Evolutionary conservation across 2,888 invertebrate genomes (phyloP).

Genomic region (Euplexia lucipara): DNA sequence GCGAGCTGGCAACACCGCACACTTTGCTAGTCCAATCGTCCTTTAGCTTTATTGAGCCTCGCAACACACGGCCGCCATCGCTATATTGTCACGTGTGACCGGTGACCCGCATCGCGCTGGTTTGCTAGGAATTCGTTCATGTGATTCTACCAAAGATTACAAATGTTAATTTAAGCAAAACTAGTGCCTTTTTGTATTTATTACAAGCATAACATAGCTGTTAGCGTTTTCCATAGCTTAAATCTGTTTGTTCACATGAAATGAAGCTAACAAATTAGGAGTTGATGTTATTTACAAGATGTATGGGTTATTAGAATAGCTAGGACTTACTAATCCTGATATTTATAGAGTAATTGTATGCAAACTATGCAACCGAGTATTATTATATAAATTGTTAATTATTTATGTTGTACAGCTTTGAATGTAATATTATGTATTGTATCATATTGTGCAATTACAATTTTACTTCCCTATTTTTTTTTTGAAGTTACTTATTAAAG

Average conservation of each 20-base stretch:
- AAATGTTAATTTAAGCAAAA: slow-evolving; percentile 61
- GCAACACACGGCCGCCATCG: background rate
- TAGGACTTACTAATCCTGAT: slow-evolving; percentile 50
- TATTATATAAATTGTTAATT: slow-evolving; percentile 62
- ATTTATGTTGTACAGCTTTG: slow-evolving; percentile 70
- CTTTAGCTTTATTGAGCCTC: slow-evolving; percentile 31
- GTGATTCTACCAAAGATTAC: slow-evolving; percentile 64
- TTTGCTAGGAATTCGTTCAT: slow-evolving; percentile 43
- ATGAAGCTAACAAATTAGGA: slow-evolving; percentile 30
- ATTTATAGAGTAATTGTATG: slow-evolving; percentile 43
- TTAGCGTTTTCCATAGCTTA: slow-evolving; percentile 48
- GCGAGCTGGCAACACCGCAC: slow-evolving; percentile 11
- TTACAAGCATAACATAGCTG: slow-evolving; percentile 51
- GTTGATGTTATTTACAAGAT: slow-evolving; percentile 32
- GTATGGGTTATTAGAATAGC: slow-evolving; percentile 43
- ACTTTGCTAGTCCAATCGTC: slow-evolving; percentile 2
- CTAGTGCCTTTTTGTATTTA: slow-evolving; percentile 62
- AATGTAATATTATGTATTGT: too few species aligned
- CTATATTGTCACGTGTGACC: background rate
- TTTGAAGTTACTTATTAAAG: slow-evolving; percentile 69
- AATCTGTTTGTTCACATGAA: slow-evolving; percentile 49
- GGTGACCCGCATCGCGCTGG: slow-evolving; percentile 4
- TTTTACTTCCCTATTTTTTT: slow-evolving; percentile 66
- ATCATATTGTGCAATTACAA: slow-evolving; percentile 71
- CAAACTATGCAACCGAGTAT: slow-evolving; percentile 57